These are phyloP conservation scores for Pelecanoides urinatrix DNA, from an alignment of 2,113 vertebrate genomes.

Conservation along the genomic window DNA sequence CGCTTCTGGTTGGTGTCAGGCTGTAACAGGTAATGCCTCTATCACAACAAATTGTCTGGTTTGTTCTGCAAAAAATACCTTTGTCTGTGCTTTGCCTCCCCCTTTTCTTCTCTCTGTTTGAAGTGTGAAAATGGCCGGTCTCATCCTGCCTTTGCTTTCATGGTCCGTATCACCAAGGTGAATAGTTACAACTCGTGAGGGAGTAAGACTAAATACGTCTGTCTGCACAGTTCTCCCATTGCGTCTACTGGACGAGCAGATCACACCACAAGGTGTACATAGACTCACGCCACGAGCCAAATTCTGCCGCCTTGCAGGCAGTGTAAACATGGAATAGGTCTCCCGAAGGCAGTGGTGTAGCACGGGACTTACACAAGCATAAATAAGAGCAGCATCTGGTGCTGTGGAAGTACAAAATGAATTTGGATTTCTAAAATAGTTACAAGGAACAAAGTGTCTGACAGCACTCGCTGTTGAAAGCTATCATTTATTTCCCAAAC, in stretches of 20 bases:
- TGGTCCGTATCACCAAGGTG: not conserved
- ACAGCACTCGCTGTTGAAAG: conserved; percentile 23
- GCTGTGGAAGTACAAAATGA: not conserved
- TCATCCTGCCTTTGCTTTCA: not conserved
- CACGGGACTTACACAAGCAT: not conserved
- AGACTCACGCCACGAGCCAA: accelerated
- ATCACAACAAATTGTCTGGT: not conserved
- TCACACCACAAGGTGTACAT: not conserved
- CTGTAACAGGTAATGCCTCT: not conserved
- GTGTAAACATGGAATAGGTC: not conserved
- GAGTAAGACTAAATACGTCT: not conserved
- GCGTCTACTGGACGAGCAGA: not conserved
- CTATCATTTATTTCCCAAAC: conserved; percentile 51
- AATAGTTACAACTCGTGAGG: not conserved
- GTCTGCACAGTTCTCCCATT: accelerated
- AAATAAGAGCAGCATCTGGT: conserved; percentile 12
- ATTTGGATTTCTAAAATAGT: conserved; percentile 43
- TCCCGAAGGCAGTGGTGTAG: not conserved
- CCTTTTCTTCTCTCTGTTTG: not conserved
- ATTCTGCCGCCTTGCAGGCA: not conserved
- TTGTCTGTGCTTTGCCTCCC: not conserved
- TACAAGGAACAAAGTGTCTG: not conserved
- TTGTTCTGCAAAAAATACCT: not conserved
- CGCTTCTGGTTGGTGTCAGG: not conserved
- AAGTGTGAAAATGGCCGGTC: not conserved